Percentiles rank a stretch among this genome's conserved stretches.
Evolutionary conservation across 2,888 invertebrate species (phyloP).

Genomic region (Rhogogaster chlorosoma): DNA sequence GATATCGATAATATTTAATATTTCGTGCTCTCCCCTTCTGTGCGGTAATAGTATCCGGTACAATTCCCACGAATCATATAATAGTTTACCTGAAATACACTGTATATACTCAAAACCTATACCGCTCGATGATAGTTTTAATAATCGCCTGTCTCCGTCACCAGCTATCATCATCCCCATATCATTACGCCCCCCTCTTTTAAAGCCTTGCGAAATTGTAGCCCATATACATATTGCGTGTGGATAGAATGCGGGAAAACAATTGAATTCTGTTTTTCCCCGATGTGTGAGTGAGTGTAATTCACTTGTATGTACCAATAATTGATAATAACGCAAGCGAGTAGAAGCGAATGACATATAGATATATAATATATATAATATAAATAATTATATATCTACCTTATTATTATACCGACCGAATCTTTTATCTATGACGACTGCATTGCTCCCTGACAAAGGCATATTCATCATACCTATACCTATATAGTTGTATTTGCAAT

Average conservation of each 20-base stretch:
- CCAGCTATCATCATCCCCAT: slow-evolving; percentile 23
- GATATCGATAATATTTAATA: neutral
- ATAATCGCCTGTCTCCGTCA: slow-evolving; percentile 14
- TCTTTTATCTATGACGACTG: slow-evolving; percentile 71
- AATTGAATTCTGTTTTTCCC: slow-evolving; percentile 6
- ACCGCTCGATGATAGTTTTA: neutral
- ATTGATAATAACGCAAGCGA: slow-evolving; percentile 46
- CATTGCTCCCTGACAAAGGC: slow-evolving; percentile 73
- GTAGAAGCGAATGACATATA: slow-evolving; percentile 30
- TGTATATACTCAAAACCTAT: neutral
- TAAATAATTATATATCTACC: neutral
- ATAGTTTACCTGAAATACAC: neutral
- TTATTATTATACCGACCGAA: slow-evolving; percentile 58
- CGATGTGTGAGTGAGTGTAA: slow-evolving; percentile 16
- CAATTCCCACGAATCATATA: neutral
- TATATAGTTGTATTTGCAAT: slow-evolving; percentile 72
- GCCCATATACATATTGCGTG: neutral
- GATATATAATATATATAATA: neutral
- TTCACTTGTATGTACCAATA: slow-evolving; percentile 45
- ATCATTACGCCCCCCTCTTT: neutral
- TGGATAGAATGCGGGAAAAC: neutral
- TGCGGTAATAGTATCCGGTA: neutral
- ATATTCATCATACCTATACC: slow-evolving; percentile 67
- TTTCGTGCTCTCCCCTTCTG: neutral
- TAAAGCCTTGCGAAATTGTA: slow-evolving; percentile 24